Evolutionary conservation across 2,113 vertebrate genomes (phyloP).

Genomic region (Illadopsis cleaveri): DNA sequence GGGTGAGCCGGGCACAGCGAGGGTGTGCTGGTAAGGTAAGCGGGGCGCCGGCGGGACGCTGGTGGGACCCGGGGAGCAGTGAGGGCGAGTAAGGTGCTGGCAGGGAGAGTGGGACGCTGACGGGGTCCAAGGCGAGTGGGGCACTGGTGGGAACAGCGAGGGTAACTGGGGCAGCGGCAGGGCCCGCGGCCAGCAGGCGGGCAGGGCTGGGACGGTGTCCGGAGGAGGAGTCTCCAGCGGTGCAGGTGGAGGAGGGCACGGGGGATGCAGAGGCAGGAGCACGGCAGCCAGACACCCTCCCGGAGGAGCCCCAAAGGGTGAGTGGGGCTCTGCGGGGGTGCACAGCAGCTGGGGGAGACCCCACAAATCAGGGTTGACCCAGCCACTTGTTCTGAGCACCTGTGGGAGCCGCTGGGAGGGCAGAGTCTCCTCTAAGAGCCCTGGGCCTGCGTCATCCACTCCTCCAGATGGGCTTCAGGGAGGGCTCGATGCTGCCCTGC

Average conservation of each 20-base stretch:
- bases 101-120: neutral
- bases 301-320: neutral
- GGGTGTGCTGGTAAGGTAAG: neutral
- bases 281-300: neutral
- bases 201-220: neutral
- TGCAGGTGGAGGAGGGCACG: conserved; percentile 8
- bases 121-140: neutral
- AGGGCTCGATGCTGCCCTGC: neutral
- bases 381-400: neutral
- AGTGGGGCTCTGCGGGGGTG: neutral
- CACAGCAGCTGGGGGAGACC: neutral
- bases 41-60: no score
- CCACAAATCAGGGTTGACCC: neutral
- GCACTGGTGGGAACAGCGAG: neutral
- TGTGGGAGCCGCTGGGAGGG: neutral
- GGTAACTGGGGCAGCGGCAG: neutral
- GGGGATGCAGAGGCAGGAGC: neutral
- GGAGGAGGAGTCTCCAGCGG: conserved; percentile 35
- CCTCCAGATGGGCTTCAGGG: neutral
- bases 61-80: neutral
- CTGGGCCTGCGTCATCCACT: neutral
- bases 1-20: neutral
- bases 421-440: neutral
- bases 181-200: neutral
- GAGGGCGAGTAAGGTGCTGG: neutral